A percentile compares a stretch with the other conserved stretches of the same genome.
These are phyloP conservation scores for Diadophis punctatus DNA, from an alignment of 2,113 vertebrate genomes.

Conservation along the genomic window DNA sequence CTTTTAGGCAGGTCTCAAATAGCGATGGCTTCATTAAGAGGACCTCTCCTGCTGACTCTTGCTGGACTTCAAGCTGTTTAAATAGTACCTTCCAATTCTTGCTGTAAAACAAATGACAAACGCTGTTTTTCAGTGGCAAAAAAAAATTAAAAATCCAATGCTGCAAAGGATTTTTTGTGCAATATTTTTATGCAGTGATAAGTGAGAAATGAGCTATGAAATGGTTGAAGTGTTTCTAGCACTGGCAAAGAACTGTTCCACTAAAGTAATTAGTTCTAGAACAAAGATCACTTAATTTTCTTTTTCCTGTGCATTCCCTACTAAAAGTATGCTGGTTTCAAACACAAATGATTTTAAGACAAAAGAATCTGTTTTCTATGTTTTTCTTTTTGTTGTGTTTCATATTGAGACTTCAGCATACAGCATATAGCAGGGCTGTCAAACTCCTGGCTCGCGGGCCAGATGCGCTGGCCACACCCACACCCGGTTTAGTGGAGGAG, in stretches of 20 bases:
- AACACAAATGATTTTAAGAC: neutral
- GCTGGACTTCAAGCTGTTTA: too few relatives aligned
- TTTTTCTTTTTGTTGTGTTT: neutral
- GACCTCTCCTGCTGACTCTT: neutral
- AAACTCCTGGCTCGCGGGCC: too few relatives aligned
- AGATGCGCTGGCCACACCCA: too few relatives aligned
- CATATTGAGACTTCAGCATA: neutral
- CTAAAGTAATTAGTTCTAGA: neutral
- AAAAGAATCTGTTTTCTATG: neutral
- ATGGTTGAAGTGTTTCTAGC: neutral
- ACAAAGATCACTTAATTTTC: neutral
- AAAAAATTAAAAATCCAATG: neutral
- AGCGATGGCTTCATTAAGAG: neutral
- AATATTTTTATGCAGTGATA: neutral
- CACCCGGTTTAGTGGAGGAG: too few relatives aligned
- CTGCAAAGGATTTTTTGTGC: neutral
- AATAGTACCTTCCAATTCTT: neutral
- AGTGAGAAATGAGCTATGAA: neutral
- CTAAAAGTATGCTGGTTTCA: neutral
- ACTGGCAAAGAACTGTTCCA: neutral
- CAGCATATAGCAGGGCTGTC: too few relatives aligned
- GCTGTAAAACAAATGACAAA: neutral
- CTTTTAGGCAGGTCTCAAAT: neutral
- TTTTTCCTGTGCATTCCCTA: neutral
- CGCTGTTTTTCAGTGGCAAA: neutral